Evolutionary conservation across 2,113 vertebrate species (phyloP).

Genomic region (Cepphus grylle): DNA sequence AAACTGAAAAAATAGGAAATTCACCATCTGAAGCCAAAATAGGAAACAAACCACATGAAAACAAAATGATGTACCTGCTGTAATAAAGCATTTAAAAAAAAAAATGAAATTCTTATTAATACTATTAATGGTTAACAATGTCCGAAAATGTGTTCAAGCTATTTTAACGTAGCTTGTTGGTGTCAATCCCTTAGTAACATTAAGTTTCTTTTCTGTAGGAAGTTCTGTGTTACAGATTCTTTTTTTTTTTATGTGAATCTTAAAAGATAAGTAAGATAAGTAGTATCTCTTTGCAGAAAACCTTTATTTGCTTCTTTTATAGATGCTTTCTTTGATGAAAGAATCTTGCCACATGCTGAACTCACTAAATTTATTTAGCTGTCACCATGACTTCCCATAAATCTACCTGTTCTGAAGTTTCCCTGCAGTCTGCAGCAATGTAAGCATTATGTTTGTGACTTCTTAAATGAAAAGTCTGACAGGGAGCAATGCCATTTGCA

Average conservation of each 20-base stretch:
- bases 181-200: background rate
- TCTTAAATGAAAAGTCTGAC: background rate
- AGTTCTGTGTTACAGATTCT: background rate
- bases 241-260: background rate
- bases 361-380: background rate
- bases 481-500: background rate
- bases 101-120: background rate
- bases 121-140: background rate
- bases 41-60: background rate
- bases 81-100: background rate
- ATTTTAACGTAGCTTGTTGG: background rate
- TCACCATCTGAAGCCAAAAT: background rate
- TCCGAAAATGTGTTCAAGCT: background rate
- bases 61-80: background rate
- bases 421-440: background rate
- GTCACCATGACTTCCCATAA: background rate
- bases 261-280: background rate
- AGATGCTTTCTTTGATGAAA: background rate
- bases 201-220: background rate
- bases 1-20: background rate
- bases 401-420: background rate
- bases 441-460: background rate
- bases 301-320: background rate
- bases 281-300: background rate
- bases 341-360: background rate